A percentile compares a stretch with the other conserved stretches of the same genome.
phyloP scores from a whole-genome alignment of 37 sponge, comb jelly and placozoan genomes.

The Halichondria panicea region DNA sequence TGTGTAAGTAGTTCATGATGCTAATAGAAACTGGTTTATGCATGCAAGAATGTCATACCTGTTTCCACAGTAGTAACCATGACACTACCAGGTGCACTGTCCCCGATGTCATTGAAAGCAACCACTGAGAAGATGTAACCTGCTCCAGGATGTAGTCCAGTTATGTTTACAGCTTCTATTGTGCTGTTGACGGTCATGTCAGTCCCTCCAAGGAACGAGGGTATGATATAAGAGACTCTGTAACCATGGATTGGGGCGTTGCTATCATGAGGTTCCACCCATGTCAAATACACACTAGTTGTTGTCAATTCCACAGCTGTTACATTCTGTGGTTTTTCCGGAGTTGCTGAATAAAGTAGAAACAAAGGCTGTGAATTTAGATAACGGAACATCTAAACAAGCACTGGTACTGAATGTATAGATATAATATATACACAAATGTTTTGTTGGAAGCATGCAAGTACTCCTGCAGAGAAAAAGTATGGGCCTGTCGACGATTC shows the following conservation, averaged over 20 bases:
- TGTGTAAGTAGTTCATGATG: no score
- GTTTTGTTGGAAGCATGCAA: no score
- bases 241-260: slow-evolving; percentile 63
- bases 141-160: slow-evolving; percentile 42
- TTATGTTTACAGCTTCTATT: not conserved
- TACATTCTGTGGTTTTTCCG: slow-evolving; percentile 35
- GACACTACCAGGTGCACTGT: slow-evolving; percentile 5
- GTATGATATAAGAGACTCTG: not conserved
- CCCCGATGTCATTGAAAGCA: slow-evolving; percentile 55
- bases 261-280: slow-evolving; percentile 67
- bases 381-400: no score
- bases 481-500: no score
- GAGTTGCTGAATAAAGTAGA: slow-evolving; percentile 18
- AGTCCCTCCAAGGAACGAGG: slow-evolving; percentile 3
- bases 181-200: not conserved
- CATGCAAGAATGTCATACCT: slow-evolving; percentile 15
- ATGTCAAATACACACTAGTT: slow-evolving; percentile 5
- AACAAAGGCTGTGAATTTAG: no score
- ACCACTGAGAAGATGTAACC: slow-evolving; percentile 49
- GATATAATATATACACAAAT: no score
- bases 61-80: slow-evolving; percentile 23
- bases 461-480: no score
- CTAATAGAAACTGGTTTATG: no score
- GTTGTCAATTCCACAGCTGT: slow-evolving; percentile 11
- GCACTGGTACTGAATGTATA: no score